phyloP scores from a whole-genome alignment of 2,888 invertebrate genomes.

The Scaptomyza parva region DNA sequence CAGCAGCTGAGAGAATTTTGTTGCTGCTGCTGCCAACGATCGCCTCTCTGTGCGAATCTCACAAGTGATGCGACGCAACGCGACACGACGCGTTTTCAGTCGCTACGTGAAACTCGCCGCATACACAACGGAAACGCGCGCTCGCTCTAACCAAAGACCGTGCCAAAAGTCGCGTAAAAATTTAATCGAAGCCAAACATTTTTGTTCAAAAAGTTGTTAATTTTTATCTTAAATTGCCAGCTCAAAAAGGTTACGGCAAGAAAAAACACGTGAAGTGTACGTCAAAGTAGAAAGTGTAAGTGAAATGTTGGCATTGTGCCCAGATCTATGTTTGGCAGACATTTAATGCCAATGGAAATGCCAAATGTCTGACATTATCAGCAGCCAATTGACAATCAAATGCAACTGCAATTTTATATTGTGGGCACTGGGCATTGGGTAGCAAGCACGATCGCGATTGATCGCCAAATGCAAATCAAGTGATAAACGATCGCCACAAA shows the following conservation, averaged over 20 bases:
- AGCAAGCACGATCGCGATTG: slow-evolving; percentile 15
- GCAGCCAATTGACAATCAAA: slow-evolving; percentile 39
- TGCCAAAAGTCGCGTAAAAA: slow-evolving; percentile 36
- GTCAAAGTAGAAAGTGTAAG: slow-evolving; percentile 72
- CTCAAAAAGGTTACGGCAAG: background rate
- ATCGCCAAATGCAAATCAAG: slow-evolving; percentile 74
- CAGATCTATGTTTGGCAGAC: slow-evolving; percentile 8
- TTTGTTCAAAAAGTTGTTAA: slow-evolving; percentile 1
- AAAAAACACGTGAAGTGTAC: slow-evolving; percentile 18
- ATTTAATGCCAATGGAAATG: slow-evolving; percentile 41
- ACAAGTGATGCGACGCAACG: slow-evolving; percentile 25
- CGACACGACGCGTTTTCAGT: slow-evolving; percentile 57
- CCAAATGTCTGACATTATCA: slow-evolving; percentile 74
- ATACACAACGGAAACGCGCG: slow-evolving; percentile 64
- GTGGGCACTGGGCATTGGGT: slow-evolving; percentile 23
- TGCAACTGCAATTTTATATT: slow-evolving; percentile 41
- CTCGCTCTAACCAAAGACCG: slow-evolving; percentile 7
- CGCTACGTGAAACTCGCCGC: slow-evolving; percentile 61
- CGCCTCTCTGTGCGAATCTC: slow-evolving; percentile 45
- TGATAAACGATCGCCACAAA: slow-evolving; percentile 81
- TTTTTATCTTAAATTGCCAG: slow-evolving; percentile 13
- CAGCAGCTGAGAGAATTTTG: slow-evolving; percentile 32
- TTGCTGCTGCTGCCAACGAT: slow-evolving; percentile 19
- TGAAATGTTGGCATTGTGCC: slow-evolving; percentile 43
- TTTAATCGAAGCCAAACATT: slow-evolving; percentile 9